Evolutionary conservation across 2,797 vertebrate genomes (phyloP), one percentile per base, ranked within the genome.

Genomic region (Sandelia bainsii): DNA sequence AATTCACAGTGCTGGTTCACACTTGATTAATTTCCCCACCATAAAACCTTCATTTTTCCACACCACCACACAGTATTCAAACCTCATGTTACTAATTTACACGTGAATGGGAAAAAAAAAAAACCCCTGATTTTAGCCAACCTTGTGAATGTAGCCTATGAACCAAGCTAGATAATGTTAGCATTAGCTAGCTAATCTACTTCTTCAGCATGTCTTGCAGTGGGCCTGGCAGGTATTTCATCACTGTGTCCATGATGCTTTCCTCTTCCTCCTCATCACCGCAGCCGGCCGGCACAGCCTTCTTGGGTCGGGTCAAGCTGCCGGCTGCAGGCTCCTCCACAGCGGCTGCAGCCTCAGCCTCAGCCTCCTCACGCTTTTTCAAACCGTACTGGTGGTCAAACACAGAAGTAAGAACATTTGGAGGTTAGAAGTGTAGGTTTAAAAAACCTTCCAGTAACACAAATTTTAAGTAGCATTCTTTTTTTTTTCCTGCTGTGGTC

Each of bases 151-250:
- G 70, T 37, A 80, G 77, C 83, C 77, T 34, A 48, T 77, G 58
- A 87, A 81, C 83, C 80, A 80, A 87, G 65, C 77, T 69, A 72
- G 82, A 53, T 51, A 72, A 81, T 69, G 74, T 87, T 85, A 83
- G 77, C 83, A 46, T 78, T 54, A 68, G 77, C 46, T 20, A 13
- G 52, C 72, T 44, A 42, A 13, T 51, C 90, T 97, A 99, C 93
- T 99, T 99, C 95, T 97, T 99, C 86, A 99, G 95, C 95, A 99
- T 99, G 93, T 99, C 98, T 89, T 99, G 98, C 88, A 99, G 95
- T 0, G 98, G 97, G 25, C 97, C 98, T 1, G 98, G 98, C 88
- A 99, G 95, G 93, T 98, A 99, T 93, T 99, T 99, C 94, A 99
- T 98, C 92, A 99, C 95, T 66, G 96, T 96, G 91, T 99, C 98